These are phyloP conservation scores for Anolis carolinensis DNA, from an alignment of 2,113 vertebrate species.

Conservation along the genomic window DNA sequence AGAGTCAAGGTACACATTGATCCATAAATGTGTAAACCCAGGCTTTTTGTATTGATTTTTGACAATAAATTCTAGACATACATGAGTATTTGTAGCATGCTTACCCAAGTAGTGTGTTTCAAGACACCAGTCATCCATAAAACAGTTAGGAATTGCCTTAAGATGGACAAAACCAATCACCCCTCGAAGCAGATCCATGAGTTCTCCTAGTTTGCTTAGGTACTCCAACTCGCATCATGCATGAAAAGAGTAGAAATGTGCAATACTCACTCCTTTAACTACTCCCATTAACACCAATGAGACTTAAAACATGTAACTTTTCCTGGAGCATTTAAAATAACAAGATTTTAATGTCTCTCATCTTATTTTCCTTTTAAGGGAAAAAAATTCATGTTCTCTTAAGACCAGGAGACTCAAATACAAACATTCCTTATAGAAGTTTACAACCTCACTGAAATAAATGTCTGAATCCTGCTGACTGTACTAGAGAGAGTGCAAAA, in stretches of 20 bases:
- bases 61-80: too few relatives aligned
- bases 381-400: conserved; percentile 27
- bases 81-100: too few relatives aligned
- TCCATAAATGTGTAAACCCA: too few relatives aligned
- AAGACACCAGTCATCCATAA: not conserved
- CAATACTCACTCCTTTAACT: not conserved
- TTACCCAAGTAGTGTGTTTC: too few relatives aligned
- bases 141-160: not conserved
- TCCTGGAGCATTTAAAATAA: conserved; percentile 19
- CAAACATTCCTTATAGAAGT: conserved; percentile 30
- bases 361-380: conserved; percentile 35
- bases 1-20: too few relatives aligned
- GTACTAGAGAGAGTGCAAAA: not conserved
- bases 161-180: not conserved
- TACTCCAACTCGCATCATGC: not conserved
- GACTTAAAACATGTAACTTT: not conserved
- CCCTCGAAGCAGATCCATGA: not conserved
- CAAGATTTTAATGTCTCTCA: conserved; percentile 19
- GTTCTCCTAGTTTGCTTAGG: not conserved
- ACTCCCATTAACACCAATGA: not conserved
- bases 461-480: conserved; percentile 15
- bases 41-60: too few relatives aligned
- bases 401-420: conserved; percentile 33
- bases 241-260: not conserved
- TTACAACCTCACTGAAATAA: conserved; percentile 48